phyloP scores from a whole-genome alignment of 2,113 vertebrate genomes.

The human region GRCh38 chr12:126651501-126652000 shows the following conservation, averaged over 20 bases:
- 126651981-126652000: background rate
- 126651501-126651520: rapidly evolving
- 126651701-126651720: background rate
- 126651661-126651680: background rate
- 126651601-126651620: no score
- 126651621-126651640: rapidly evolving
- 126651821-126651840: rapidly evolving
- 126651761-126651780: background rate
- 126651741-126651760: no score
- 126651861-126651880: background rate
- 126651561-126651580: background rate
- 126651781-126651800: no score
- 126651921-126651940: no score
- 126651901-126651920: rapidly evolving
- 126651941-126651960: no score
- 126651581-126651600: background rate
- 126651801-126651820: background rate
- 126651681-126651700: background rate
- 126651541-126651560: background rate
- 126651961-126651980: background rate
- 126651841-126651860: background rate
- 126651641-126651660: background rate
- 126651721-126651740: no score
- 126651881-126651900: rapidly evolving
- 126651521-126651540: background rate